Evolutionary conservation across 1,140 invertebrate species (phyloP), one percentile per base, ranked within the genome.

Genomic region (Plodia interpunctella): DNA sequence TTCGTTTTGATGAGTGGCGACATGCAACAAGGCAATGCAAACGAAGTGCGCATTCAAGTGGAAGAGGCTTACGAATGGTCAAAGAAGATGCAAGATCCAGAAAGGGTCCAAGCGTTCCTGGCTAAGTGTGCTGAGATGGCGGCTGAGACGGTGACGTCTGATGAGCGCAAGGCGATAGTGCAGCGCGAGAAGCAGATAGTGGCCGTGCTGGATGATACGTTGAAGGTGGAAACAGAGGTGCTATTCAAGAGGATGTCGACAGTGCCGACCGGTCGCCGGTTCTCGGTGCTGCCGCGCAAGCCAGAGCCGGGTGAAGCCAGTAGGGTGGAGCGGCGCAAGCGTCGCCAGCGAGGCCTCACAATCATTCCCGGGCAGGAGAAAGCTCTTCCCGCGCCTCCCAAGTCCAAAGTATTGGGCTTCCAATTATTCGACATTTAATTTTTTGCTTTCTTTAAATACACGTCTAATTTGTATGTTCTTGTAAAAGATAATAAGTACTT

Each of bases 11-110:
- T 90, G 70, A 90, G 86, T 18, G 87, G 87, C 5, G 90, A 91
- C 55, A 87, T 91, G 75, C 84, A 86, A 58, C 88, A 90, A 68
- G 83, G 90, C 9, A 91, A 91, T 60, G 84, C 88, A 20, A 91
- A 91, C 55, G 89, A 91, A 59, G 89, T 90, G 2, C 80, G 87
- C 25, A 80, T 83, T 25, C 76, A 83, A 64, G 82, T 90, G 0
- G 84, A 90, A 65, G 81, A 84, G 60, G 87, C 87, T 10, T 82
- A 81, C 44, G 81, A 88, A 59, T 80, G 72, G 60, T 83, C 88
- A 2, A 88, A 84, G 55, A 81, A 87, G 58, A 58, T 90, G 55
- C 74, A 82, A 57, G 81, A 91, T 57, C 70, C 80, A 5, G 81
- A 80, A 62, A 64, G 77, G 49, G 75, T 89, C 0, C 83, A 85